Evolutionary conservation across 2,113 vertebrate genomes (phyloP).

Genomic region (Zingel zingel): DNA sequence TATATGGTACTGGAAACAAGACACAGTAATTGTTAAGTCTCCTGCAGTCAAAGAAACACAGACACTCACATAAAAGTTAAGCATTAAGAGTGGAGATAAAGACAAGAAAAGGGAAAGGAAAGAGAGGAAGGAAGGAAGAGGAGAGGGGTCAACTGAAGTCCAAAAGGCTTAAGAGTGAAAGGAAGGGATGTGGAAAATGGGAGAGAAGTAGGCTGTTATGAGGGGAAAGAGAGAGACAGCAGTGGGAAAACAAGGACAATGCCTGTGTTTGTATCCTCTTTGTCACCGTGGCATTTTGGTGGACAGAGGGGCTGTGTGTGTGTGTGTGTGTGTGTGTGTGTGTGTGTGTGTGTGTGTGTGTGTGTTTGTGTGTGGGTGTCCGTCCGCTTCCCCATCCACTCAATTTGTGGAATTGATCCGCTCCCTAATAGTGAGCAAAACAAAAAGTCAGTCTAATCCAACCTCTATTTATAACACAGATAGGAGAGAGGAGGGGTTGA

Average conservation of each 20-base stretch:
- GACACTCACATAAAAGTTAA: not conserved
- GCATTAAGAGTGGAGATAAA: conserved; percentile 30
- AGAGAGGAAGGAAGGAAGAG: conserved; percentile 6
- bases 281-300: conserved; percentile 66
- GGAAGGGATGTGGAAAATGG: conserved; percentile 61
- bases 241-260: conserved; percentile 64
- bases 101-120: not conserved
- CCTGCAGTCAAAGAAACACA: not conserved
- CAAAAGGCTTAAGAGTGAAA: conserved; percentile 58
- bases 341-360: conserved; percentile 9
- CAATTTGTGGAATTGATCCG: conserved; percentile 79
- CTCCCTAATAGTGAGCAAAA: conserved; percentile 71
- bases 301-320: conserved; percentile 58
- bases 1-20: not conserved
- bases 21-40: not conserved
- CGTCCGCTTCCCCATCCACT: conserved; percentile 60
- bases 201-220: conserved; percentile 36
- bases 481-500: conserved; percentile 7
- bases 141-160: conserved; percentile 65
- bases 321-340: conserved; percentile 39
- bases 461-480: conserved; percentile 59
- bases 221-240: conserved; percentile 23
- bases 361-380: conserved; percentile 10
- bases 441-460: conserved; percentile 70
- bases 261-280: conserved; percentile 61